Conservation (phyloP, 2,113 vertebrate genomes). For the Aix galericulata region DNA sequence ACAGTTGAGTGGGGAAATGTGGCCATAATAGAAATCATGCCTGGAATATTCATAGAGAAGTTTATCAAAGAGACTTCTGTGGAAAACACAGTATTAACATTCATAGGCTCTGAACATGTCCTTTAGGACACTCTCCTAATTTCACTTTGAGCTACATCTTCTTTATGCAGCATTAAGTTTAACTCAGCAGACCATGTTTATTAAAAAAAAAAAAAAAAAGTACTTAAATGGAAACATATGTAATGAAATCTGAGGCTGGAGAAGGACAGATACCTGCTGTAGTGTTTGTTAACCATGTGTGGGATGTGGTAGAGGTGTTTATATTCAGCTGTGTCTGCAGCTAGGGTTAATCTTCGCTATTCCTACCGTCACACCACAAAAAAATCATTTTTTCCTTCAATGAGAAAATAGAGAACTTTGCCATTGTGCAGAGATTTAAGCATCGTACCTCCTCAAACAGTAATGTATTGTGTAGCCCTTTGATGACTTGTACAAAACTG, state of each 20-base stretch:
- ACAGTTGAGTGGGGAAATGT: neutral
- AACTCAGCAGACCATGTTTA: neutral
- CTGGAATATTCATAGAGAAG: slow-evolving; percentile 26
- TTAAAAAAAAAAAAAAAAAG: neutral
- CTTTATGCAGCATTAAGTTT: neutral
- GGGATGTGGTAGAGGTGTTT: neutral
- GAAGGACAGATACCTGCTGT: neutral
- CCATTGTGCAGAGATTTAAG: neutral
- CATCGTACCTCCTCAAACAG: neutral
- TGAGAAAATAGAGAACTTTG: neutral
- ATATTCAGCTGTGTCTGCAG: neutral
- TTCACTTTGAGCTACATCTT: neutral
- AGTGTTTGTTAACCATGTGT: neutral
- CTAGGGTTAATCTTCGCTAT: neutral
- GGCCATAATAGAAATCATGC: slow-evolving; percentile 25
- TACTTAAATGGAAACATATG: neutral
- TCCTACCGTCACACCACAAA: neutral
- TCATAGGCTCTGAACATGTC: neutral
- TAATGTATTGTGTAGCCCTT: neutral
- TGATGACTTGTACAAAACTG: neutral
- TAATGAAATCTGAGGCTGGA: neutral
- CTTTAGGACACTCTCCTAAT: neutral
- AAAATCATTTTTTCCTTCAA: neutral
- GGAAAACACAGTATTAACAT: neutral
- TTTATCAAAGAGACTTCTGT: neutral